Conservation (phyloP, 53 echinoderm and acorn worm genomes). For the Echinometra lucunter region DNA sequence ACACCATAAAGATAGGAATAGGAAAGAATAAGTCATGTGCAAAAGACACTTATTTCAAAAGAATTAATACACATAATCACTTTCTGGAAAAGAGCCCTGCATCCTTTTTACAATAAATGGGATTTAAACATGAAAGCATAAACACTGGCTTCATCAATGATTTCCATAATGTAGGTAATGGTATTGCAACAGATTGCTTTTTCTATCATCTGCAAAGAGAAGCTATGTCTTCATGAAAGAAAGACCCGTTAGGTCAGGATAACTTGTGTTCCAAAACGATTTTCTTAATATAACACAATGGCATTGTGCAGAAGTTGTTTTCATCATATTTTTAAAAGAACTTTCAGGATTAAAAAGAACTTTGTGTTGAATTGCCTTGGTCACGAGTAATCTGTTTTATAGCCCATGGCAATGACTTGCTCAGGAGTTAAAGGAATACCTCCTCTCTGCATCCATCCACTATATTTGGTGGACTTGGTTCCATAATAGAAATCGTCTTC, state of each 20-base stretch:
- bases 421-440: conserved; percentile 51
- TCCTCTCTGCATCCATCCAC: conserved; percentile 62
- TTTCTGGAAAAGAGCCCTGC: background rate
- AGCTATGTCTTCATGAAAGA: background rate
- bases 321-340: background rate
- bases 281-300: background rate
- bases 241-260: background rate
- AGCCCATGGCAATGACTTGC: conserved; percentile 59
- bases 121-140: background rate
- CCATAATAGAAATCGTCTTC: conserved; percentile 64
- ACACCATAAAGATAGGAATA: too few species aligned
- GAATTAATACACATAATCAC: background rate
- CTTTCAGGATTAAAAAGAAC: background rate
- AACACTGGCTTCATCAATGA: background rate
- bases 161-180: background rate
- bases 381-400: conserved; percentile 52
- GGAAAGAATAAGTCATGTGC: background rate
- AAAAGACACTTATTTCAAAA: too few species aligned
- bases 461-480: background rate
- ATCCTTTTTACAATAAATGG: background rate
- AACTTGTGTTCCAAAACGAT: background rate
- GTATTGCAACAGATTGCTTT: background rate
- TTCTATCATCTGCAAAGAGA: background rate
- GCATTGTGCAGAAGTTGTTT: background rate
- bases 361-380: background rate